Conservation (phyloP, 2,113 vertebrate species). For the Calonectris borealis region DNA sequence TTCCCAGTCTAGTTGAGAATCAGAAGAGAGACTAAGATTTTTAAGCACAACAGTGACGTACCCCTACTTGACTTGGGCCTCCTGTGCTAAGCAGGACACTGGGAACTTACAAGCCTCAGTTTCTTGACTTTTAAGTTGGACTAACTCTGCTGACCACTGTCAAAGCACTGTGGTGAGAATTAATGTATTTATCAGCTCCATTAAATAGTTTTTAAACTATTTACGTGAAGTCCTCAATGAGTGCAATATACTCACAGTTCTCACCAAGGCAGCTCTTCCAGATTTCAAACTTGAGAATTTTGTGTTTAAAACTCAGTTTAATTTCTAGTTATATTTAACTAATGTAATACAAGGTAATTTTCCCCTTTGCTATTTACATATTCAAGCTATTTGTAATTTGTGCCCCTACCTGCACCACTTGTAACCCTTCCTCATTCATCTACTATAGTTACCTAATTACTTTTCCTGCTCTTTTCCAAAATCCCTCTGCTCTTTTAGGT, state of each 20-base stretch:
- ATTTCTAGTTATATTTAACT: background rate
- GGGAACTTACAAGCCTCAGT: background rate
- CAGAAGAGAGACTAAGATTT: background rate
- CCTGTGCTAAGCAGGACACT: background rate
- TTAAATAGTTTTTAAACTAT: background rate
- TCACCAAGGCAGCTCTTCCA: background rate
- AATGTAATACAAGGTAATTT: background rate
- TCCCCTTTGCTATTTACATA: background rate
- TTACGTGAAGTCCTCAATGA: background rate
- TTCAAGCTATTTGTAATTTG: background rate
- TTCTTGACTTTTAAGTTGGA: background rate
- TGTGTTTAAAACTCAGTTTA: background rate
- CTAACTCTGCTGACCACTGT: background rate
- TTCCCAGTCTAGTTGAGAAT: background rate
- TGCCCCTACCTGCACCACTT: background rate
- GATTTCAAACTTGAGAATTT: background rate
- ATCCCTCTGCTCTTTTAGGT: background rate
- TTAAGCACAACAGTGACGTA: background rate
- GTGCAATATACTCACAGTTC: background rate
- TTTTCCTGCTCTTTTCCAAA: background rate
- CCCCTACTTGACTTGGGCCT: background rate
- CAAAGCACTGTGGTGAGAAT: background rate
- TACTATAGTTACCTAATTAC: background rate
- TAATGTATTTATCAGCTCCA: background rate
- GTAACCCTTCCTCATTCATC: background rate